Evolutionary conservation across 2,113 vertebrate species (phyloP), one percentile per base, ranked within the genome.

Genomic region (Salvelinus alpinus): DNA sequence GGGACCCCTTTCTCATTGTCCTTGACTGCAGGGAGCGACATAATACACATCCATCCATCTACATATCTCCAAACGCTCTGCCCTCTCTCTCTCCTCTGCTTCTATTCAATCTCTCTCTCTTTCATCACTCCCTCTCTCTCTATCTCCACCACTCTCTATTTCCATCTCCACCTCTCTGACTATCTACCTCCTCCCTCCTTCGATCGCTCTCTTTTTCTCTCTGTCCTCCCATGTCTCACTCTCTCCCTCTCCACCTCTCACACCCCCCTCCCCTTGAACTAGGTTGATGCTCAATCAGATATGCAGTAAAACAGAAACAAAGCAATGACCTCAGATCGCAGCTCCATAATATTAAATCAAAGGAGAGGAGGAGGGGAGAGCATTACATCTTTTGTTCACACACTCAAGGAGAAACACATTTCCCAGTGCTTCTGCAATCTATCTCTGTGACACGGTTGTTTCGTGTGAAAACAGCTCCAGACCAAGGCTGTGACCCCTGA

Each of bases 1-100:
- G 80, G 73, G 74, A 82, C 84, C 86, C 57, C 76, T 1, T 68
- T 81, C 78, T 89, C 80, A 76, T 81, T 86, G 89, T 87, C 88
- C 87, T 91, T 92, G 90, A 82, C 86, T 88, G 78, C 78, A 82
- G 84, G 77, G 80, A 71, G 82, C 71, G 1, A 79, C 71, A 81
- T 71, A 76, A 81, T 78, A 85, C 67, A 7, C 76, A 62, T 60
- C 27, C 20, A 90, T 89, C 76, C 81, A 74, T 67, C 82, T 75
- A 78, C 75, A 75, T 79, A 82, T 84, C 76, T 77, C 64, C 75
- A 64, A 44, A 44, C 38, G 57, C 29, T 60, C 75, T 47, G 75
- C 77, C 65, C 81, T 75, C 38, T 44, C 38, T 44, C 38, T 44
- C 38, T 44, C 38, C 38, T 44, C 9, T 44, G 38, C 38, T 1